phyloP scores from a whole-genome alignment of 2,797 vertebrate species.

The Ispidina lecontei region DNA sequence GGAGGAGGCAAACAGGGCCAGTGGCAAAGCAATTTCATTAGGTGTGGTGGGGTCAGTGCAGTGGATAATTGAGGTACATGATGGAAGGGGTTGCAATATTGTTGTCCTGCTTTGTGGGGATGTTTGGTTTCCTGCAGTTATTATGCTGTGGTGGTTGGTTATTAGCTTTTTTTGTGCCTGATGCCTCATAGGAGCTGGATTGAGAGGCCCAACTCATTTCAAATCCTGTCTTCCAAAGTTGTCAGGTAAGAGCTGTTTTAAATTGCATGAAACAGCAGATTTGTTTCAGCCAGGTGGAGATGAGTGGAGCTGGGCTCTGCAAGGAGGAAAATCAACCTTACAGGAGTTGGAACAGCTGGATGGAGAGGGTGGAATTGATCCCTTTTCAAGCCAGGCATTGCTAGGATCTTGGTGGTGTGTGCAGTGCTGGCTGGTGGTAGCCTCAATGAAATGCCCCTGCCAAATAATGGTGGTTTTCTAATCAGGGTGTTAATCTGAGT shows the following conservation, averaged over 20 bases:
- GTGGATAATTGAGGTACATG: neutral
- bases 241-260: neutral
- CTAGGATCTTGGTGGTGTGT: neutral
- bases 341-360: neutral
- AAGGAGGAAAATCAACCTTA: neutral
- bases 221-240: neutral
- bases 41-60: neutral
- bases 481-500: neutral
- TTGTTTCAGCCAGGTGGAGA: neutral
- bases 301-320: neutral
- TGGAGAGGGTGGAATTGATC: neutral
- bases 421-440: neutral
- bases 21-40: slow-evolving; percentile 43
- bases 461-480: neutral
- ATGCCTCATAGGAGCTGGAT: slow-evolving; percentile 3
- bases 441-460: neutral
- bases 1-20: neutral
- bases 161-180: slow-evolving; percentile 8
- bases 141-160: neutral
- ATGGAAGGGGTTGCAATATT: neutral
- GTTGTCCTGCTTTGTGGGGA: neutral
- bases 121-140: neutral
- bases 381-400: too few relatives aligned
- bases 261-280: neutral
- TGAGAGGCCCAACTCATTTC: neutral